These are phyloP conservation scores for Numenius arquata DNA, from an alignment of 2,113 vertebrate genomes.

Conservation along the genomic window DNA sequence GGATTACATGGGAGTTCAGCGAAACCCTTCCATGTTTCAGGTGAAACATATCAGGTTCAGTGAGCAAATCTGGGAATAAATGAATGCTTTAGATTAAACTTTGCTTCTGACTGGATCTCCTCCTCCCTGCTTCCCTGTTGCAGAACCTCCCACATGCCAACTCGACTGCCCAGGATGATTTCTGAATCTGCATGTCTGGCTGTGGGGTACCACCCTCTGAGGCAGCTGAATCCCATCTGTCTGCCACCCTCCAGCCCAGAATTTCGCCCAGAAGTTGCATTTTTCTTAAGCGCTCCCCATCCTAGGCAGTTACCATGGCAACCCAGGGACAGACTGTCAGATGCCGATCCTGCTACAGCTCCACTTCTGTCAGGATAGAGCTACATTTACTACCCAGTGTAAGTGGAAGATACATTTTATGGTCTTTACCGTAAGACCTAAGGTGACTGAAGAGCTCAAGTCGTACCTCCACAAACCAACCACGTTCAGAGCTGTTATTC, in stretches of 20 bases:
- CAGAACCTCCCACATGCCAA: background rate
- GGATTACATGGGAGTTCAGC: background rate
- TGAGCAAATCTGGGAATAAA: background rate
- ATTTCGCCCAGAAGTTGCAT: background rate
- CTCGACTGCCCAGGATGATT: background rate
- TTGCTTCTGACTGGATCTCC: background rate
- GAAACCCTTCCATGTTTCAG: background rate
- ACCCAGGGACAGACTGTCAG: background rate
- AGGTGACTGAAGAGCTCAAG: background rate
- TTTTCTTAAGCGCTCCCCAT: background rate
- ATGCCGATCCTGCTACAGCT: background rate
- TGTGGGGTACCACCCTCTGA: background rate
- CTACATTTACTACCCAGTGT: background rate
- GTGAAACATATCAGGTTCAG: background rate
- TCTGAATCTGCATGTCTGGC: background rate
- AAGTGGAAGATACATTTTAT: background rate
- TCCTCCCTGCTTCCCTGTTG: background rate
- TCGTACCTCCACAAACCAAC: background rate
- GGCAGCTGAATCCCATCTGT: background rate
- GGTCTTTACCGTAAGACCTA: background rate
- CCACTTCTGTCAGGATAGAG: background rate
- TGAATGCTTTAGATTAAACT: background rate
- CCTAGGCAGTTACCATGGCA: conserved; percentile 4
- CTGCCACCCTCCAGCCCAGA: background rate
- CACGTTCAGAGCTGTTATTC: background rate